phyloP scores from a whole-genome alignment of 2,797 vertebrate species.

The Luscinia megarhynchos region DNA sequence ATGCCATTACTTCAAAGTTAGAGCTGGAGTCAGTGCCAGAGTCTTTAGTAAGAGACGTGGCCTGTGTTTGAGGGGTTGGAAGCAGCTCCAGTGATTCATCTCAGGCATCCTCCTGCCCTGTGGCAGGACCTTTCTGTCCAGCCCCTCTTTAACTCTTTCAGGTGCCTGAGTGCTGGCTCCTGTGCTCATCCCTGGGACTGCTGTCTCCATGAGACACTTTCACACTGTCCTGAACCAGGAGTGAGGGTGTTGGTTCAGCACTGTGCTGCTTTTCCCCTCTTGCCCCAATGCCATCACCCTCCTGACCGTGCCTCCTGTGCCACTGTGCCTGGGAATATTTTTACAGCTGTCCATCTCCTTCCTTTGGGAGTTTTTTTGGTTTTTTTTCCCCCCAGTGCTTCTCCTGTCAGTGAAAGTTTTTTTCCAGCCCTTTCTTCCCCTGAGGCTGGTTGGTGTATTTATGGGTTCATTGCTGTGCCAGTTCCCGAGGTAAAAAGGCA shows the following conservation, averaged over 20 bases:
- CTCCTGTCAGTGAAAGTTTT: slow-evolving; percentile 25
- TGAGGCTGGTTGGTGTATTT: background rate
- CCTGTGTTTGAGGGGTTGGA: slow-evolving; percentile 28
- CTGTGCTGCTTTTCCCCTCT: background rate
- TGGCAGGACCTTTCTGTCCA: slow-evolving; percentile 12
- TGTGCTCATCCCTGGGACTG: background rate
- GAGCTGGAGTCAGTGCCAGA: slow-evolving; percentile 22
- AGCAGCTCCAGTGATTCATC: slow-evolving; percentile 27
- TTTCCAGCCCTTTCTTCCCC: slow-evolving; percentile 33
- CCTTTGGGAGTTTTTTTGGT: background rate
- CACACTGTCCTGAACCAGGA: background rate
- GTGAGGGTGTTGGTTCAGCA: background rate
- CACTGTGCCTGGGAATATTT: slow-evolving; percentile 41
- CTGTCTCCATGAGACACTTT: background rate
- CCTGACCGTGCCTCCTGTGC: slow-evolving; percentile 5
- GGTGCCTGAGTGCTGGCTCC: background rate
- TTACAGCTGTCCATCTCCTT: slow-evolving; percentile 28
- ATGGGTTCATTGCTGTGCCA: background rate
- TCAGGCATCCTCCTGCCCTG: background rate
- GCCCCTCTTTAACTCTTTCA: slow-evolving; percentile 17
- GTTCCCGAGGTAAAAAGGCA: background rate
- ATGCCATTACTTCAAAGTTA: slow-evolving; percentile 38
- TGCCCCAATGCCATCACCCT: background rate
- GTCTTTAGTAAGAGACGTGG: background rate
- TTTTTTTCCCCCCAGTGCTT: background rate